phyloP scores from a whole-genome alignment of 1,140 invertebrate genomes.

The Leptinotarsa lineolata region DNA sequence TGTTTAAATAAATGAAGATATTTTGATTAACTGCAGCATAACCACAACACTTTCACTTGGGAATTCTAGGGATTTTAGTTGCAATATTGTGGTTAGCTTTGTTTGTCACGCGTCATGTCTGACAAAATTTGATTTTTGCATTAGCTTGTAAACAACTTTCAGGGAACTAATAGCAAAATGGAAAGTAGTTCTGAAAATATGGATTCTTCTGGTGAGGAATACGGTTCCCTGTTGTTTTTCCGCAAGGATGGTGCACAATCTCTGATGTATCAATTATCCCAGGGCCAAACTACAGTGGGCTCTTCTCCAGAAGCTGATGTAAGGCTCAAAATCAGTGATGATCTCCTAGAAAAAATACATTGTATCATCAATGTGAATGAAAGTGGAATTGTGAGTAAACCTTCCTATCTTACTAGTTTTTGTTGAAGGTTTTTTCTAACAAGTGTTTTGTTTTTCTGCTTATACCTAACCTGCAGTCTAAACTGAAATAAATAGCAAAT shows the following conservation, averaged over 20 bases:
- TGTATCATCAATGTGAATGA: constrained; percentile 26
- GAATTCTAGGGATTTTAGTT: neutral
- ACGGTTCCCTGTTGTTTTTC: constrained; percentile 27
- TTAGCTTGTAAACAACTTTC: neutral
- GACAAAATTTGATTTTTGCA: neutral
- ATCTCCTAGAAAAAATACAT: constrained; percentile 19
- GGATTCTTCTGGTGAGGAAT: neutral
- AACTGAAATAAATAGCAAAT: too few relatives aligned
- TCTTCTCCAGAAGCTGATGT: constrained; percentile 22
- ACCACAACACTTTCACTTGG: neutral
- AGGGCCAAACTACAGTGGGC: constrained; percentile 30
- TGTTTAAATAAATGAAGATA: too few relatives aligned
- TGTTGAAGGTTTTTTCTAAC: too few relatives aligned
- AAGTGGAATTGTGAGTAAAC: constrained; percentile 32
- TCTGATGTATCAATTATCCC: constrained; percentile 10
- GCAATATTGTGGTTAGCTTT: constrained; percentile 9
- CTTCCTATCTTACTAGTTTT: neutral
- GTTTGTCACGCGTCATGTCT: neutral
- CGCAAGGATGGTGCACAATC: constrained; percentile 22
- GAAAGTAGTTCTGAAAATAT: constrained; percentile 10
- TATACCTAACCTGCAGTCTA: too few relatives aligned
- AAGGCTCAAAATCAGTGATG: constrained; percentile 31
- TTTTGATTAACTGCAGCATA: too few relatives aligned
- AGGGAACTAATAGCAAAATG: constrained; percentile 5
- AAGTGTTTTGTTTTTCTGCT: too few relatives aligned